Base-by-base conservation (phyloP, 1,140 invertebrate genomes). In the Drosophila ogumai region DNA sequence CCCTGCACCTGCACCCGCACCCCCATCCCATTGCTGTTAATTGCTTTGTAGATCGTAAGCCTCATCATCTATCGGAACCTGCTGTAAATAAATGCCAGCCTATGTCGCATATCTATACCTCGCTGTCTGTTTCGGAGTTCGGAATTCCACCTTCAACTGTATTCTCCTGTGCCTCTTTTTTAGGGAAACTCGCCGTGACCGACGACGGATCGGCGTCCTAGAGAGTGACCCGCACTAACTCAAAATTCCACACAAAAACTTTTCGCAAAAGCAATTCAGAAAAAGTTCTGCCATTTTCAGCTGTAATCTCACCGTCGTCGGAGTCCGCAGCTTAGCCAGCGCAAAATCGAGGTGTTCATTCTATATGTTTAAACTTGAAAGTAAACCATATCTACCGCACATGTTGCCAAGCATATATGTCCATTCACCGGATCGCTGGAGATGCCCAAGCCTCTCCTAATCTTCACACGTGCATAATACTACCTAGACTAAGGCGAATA, bases 291-390 rank as follows among this genome's bases (percentile, higher is more conserved):
- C 80, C 84, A 88, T 88, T 80, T 84, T 74, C 58, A 82, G 74
- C 60, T 79, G 75, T 41, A 69, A 61, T 77, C 74, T 59, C 64
- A 31, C 28, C 47, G 56, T 60, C 52, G 54, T 71, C 75, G 72
- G 75, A 81, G 68, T 32, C 54, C 44, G 13, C 68, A 81, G 52
- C 64, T 64, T 74, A 75, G 72, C 68, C 69, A 86, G 82, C 79
- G 82, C 82, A 86, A 87, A 84, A 66, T 64, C 65, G 73, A 88
- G 80, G 84, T 88, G 82, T 87, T 88, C 82, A 88, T 84, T 80
- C 75, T 71, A 34, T 77, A 47, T 65, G 60, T 44, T 40, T 13
- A 32, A 50, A 32, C n/a, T 50, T 34, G n/a, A 50, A 28, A 49
- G 15, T 52, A 74, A 44, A 36, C 58, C 69, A 73, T 73, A 71